Evolutionary conservation across 2,113 vertebrate genomes (phyloP).

Genomic region (Corythornis madagascariensis): DNA sequence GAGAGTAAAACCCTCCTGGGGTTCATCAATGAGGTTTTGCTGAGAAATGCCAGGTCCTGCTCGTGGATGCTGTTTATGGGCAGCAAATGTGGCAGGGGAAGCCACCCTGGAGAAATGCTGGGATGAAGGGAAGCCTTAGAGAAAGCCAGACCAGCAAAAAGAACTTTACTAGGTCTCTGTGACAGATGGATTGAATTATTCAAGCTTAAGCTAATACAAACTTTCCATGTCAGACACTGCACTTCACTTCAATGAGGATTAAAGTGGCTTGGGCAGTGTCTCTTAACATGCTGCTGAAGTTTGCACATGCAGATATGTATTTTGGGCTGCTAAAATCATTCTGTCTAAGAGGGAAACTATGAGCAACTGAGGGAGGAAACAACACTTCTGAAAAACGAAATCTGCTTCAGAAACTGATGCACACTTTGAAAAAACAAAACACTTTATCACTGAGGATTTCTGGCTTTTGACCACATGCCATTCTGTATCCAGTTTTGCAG

Average conservation of each 20-base stretch:
- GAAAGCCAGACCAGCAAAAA: constrained; percentile 2
- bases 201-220: constrained; percentile 1
- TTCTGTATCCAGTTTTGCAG: neutral
- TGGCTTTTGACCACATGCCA: neutral
- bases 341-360: constrained; percentile 35
- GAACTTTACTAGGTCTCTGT: neutral
- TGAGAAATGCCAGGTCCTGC: neutral
- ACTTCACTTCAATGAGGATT: neutral
- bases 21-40: neutral
- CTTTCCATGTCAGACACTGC: neutral
- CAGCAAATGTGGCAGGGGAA: neutral
- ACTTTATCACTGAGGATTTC: neutral
- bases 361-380: constrained; percentile 24
- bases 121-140: neutral
- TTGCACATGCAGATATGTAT: neutral
- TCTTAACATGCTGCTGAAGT: neutral
- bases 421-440: neutral
- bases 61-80: neutral
- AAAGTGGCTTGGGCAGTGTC: neutral
- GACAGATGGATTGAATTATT: constrained; percentile 44
- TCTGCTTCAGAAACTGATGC: constrained; percentile 12
- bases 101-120: neutral
- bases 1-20: neutral
- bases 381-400: constrained; percentile 13
- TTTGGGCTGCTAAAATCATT: constrained; percentile 49